Conservation (phyloP, 1,140 invertebrate species). For the Solenopsis invicta region DNA sequence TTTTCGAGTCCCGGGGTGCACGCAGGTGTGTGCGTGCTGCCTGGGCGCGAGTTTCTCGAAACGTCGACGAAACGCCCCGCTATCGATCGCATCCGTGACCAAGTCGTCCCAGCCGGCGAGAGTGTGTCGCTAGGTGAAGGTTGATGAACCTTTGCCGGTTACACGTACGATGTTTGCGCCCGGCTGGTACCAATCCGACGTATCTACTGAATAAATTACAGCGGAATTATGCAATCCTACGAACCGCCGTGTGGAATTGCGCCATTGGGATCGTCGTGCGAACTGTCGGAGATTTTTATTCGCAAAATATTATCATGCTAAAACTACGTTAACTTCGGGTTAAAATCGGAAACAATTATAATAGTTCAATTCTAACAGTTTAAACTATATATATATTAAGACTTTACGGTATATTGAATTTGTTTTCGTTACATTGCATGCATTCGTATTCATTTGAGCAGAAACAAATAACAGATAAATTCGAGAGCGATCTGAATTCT, state of each 20-base stretch:
- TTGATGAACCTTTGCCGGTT: slow-evolving; percentile 49
- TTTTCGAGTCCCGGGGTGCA: background rate
- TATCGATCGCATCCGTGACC: slow-evolving; percentile 65
- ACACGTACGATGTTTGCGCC: background rate
- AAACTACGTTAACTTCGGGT: background rate
- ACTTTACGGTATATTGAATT: too few relatives aligned
- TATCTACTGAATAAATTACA: background rate
- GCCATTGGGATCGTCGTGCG: background rate
- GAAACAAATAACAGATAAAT: background rate
- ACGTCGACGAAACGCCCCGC: slow-evolving; percentile 47
- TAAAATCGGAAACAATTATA: background rate
- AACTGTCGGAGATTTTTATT: background rate
- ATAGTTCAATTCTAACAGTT: background rate
- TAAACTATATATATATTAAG: too few relatives aligned
- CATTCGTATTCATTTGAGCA: background rate
- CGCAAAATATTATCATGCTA: background rate
- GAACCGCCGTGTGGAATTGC: background rate
- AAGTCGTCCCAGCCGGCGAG: slow-evolving; percentile 26
- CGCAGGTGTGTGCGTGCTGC: slow-evolving; percentile 2
- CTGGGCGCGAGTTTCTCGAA: slow-evolving; percentile 57
- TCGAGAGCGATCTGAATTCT: background rate
- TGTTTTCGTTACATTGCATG: background rate
- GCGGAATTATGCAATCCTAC: slow-evolving; percentile 11
- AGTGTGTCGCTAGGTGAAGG: slow-evolving; percentile 60
- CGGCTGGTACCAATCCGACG: background rate